A percentile compares a stretch with the other conserved stretches of the same genome.
These are phyloP conservation scores for Phrynocephalus versicolor DNA, from an alignment of 2,113 vertebrate genomes.

Conservation along the genomic window DNA sequence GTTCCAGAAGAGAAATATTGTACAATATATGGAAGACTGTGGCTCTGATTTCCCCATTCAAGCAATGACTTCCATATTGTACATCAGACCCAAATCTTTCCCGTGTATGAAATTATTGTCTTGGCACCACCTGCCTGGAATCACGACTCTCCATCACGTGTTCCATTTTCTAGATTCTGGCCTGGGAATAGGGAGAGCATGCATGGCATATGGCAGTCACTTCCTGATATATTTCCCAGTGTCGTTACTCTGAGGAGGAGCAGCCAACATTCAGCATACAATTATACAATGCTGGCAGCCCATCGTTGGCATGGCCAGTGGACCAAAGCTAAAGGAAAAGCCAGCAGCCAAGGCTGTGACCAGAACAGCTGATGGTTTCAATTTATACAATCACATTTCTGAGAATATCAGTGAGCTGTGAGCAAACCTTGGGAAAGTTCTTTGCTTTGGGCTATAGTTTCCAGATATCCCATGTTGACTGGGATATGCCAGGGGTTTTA, in stretches of 20 bases:
- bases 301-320: too few species aligned
- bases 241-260: not conserved
- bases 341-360: too few species aligned
- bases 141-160: conserved; percentile 46
- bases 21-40: conserved; percentile 27
- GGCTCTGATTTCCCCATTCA: not conserved
- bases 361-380: too few species aligned
- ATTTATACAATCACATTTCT: too few species aligned
- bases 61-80: conserved; percentile 23
- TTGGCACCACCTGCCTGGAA: conserved; percentile 17
- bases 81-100: conserved; percentile 15
- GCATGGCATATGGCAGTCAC: conserved; percentile 5
- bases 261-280: not conserved
- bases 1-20: not conserved
- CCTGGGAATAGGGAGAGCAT: conserved; percentile 28
- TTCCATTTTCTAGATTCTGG: not conserved
- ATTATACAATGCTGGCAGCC: not conserved
- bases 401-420: too few species aligned
- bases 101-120: conserved; percentile 36
- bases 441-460: too few species aligned
- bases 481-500: too few species aligned
- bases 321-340: too few species aligned
- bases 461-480: too few species aligned
- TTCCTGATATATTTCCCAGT: conserved; percentile 16
- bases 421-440: too few species aligned